phyloP scores from a whole-genome alignment of 2,888 invertebrate species.

The Anticlea derivata region DNA sequence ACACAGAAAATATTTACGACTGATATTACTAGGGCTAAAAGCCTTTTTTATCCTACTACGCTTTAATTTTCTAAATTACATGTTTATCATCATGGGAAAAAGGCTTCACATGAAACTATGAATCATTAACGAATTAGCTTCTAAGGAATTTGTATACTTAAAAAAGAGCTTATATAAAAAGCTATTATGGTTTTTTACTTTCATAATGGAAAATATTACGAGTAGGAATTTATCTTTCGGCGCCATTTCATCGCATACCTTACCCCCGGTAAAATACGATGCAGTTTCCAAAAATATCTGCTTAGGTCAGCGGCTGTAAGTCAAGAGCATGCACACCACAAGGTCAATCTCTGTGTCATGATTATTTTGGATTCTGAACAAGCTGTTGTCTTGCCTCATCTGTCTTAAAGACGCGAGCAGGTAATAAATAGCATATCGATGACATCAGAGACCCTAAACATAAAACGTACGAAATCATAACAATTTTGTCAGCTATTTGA shows the following conservation, averaged over 20 bases:
- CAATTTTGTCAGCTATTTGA: background rate
- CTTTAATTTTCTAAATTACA: too few relatives aligned
- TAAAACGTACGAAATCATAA: constrained; percentile 11
- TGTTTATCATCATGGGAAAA: too few relatives aligned
- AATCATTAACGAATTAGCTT: too few relatives aligned
- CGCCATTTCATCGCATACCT: background rate
- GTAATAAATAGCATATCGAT: constrained; percentile 17
- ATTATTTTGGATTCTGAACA: constrained; percentile 4
- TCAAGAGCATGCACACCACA: background rate
- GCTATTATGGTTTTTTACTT: background rate
- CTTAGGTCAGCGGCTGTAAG: background rate
- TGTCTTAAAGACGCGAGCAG: too few relatives aligned
- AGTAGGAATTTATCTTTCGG: background rate
- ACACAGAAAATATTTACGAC: too few relatives aligned
- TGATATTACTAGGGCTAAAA: too few relatives aligned
- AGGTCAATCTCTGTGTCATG: constrained; percentile 8
- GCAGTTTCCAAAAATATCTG: constrained; percentile 14
- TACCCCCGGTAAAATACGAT: too few relatives aligned
- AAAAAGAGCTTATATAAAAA: too few relatives aligned
- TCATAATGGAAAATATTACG: background rate
- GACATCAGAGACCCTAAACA: constrained; percentile 25
- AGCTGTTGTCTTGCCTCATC: constrained; percentile 2
- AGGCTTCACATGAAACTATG: too few relatives aligned
- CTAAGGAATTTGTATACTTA: too few relatives aligned
- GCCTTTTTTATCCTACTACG: too few relatives aligned